Conservation (phyloP, 2,113 vertebrate species). For the Amphiprion ocellaris region DNA sequence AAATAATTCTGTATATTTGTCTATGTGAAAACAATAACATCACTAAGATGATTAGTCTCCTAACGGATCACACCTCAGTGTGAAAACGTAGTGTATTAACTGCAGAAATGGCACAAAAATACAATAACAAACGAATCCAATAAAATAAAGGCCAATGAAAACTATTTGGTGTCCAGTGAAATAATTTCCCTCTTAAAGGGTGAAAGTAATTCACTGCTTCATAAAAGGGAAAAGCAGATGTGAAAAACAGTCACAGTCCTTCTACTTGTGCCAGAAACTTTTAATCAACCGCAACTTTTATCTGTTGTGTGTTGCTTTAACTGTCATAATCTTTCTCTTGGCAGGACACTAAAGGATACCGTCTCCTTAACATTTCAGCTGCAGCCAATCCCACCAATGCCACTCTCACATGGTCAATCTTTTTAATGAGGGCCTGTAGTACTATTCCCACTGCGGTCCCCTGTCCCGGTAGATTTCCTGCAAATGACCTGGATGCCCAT, state of each 20-base stretch:
- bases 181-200: conserved; percentile 24
- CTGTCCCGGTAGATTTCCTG: conserved; percentile 40
- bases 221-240: conserved; percentile 57
- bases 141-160: neutral
- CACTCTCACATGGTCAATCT: conserved; percentile 3
- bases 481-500: conserved; percentile 38
- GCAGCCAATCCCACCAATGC: conserved; percentile 6
- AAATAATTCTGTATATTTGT: neutral
- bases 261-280: conserved; percentile 24
- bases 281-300: conserved; percentile 44
- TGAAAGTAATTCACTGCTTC: conserved; percentile 39
- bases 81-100: neutral
- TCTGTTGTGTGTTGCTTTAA: conserved; percentile 37
- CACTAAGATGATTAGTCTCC: neutral
- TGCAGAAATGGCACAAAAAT: neutral
- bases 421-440: conserved; percentile 29
- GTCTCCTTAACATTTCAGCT: conserved; percentile 25
- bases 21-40: neutral
- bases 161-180: conserved; percentile 17
- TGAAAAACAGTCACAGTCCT: conserved; percentile 17
- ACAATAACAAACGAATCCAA: neutral
- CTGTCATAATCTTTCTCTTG: conserved; percentile 45
- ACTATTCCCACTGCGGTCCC: conserved; percentile 13
- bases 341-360: conserved; percentile 33
- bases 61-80: neutral